These are phyloP conservation scores for Pachycephus smyrnensis DNA, from an alignment of 2,888 invertebrate genomes.

Conservation along the genomic window DNA sequence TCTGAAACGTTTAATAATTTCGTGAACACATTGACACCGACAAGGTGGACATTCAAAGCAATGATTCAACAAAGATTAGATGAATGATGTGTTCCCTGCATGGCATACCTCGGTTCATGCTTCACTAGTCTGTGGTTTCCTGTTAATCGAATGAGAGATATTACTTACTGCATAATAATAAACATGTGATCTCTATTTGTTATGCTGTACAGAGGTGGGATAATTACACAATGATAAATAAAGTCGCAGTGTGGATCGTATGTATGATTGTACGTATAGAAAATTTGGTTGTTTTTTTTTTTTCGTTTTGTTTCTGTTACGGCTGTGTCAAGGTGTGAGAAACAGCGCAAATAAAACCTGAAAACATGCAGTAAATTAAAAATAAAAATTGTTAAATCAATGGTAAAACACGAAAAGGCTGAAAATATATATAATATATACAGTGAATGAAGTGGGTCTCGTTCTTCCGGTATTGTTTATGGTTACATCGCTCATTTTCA, in stretches of 20 bases:
- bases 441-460: slow-evolving; percentile 11
- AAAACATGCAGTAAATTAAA: slow-evolving; percentile 62
- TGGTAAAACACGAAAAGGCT: slow-evolving; percentile 24
- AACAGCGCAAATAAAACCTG: slow-evolving; percentile 56
- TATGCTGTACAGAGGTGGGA: slow-evolving; percentile 46
- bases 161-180: slow-evolving; percentile 56
- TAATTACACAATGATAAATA: slow-evolving; percentile 43
- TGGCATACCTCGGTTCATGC: slow-evolving; percentile 66
- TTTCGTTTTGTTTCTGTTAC: slow-evolving; percentile 16
- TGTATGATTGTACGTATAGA: slow-evolving; percentile 19
- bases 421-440: slow-evolving; percentile 21
- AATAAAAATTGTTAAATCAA: slow-evolving; percentile 24
- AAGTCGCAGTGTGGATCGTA: slow-evolving; percentile 18
- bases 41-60: slow-evolving; percentile 61
- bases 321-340: slow-evolving; percentile 40
- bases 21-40: slow-evolving; percentile 30
- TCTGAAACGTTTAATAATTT: slow-evolving; percentile 52
- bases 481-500: background rate
- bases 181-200: slow-evolving; percentile 44
- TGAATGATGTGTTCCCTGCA: slow-evolving; percentile 66
- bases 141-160: slow-evolving; percentile 64
- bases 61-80: slow-evolving; percentile 66
- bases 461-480: background rate
- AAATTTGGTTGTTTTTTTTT: slow-evolving; percentile 25
- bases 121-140: slow-evolving; percentile 63